phyloP scores from a whole-genome alignment of 2,113 vertebrate species.

The Saguinus imperator region DNA sequence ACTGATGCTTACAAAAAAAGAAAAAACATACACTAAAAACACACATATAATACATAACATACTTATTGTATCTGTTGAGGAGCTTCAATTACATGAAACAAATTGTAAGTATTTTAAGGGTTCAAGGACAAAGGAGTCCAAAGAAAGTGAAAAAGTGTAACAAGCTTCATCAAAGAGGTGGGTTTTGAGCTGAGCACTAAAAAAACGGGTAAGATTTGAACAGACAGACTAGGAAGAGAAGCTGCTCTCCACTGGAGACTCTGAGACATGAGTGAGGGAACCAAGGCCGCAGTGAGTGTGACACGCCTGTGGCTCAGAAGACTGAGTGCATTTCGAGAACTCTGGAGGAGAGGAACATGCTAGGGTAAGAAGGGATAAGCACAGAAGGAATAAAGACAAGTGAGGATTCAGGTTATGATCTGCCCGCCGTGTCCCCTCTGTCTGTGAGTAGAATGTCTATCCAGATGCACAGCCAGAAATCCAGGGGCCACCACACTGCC shows the following conservation, averaged over 20 bases:
- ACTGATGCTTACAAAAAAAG: neutral
- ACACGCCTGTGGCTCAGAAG: neutral
- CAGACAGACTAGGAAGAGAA: too few relatives aligned
- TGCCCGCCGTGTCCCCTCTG: neutral
- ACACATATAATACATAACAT: neutral
- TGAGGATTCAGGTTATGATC: too few relatives aligned
- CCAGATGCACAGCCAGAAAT: accelerated
- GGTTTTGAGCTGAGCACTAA: neutral
- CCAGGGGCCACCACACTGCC: accelerated
- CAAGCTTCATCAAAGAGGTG: neutral
- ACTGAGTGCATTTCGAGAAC: neutral
- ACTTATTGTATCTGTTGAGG: neutral
- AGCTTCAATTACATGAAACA: neutral
- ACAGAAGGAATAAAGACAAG: neutral
- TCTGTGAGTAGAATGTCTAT: accelerated
- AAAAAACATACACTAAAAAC: neutral
- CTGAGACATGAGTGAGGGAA: neutral
- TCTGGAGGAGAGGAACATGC: neutral
- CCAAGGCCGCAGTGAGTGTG: neutral
- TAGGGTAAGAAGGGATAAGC: neutral
- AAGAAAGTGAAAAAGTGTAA: neutral
- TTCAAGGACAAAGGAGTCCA: neutral
- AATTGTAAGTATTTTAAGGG: neutral
- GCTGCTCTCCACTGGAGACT: neutral
- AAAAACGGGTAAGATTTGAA: neutral